Evolutionary conservation across 1,140 invertebrate species (phyloP).

Genomic region (Fragariocoptes setiger): DNA sequence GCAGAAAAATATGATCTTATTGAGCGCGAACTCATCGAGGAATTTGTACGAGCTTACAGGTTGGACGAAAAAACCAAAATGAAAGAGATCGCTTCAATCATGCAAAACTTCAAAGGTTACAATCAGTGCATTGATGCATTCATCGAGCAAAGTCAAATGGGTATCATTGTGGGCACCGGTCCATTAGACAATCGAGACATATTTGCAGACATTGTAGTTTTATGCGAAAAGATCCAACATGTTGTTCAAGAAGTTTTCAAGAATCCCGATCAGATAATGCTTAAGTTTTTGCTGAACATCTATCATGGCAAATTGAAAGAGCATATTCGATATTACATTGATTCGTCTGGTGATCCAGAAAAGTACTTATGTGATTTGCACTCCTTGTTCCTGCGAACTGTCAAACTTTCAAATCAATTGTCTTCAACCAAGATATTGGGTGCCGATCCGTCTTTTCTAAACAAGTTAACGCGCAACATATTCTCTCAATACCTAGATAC

Average conservation of each 20-base stretch:
- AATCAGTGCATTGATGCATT: slow-evolving; percentile 81
- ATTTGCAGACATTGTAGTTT: slow-evolving; percentile 56
- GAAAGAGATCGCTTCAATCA: slow-evolving; percentile 62
- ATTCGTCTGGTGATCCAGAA: slow-evolving; percentile 41
- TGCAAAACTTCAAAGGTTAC: slow-evolving; percentile 85
- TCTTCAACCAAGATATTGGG: slow-evolving; percentile 35
- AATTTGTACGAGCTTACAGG: slow-evolving; percentile 56
- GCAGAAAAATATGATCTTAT: slow-evolving; percentile 77
- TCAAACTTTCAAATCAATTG: slow-evolving; percentile 36
- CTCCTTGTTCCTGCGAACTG: slow-evolving; percentile 41
- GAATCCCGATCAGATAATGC: slow-evolving; percentile 90
- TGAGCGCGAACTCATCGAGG: slow-evolving; percentile 64
- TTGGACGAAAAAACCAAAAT: slow-evolving; percentile 50
- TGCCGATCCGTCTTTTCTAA: slow-evolving; percentile 40
- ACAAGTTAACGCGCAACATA: slow-evolving; percentile 45
- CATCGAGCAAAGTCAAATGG: slow-evolving; percentile 78
- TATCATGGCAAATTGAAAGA: slow-evolving; percentile 67
- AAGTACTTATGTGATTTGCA: slow-evolving; percentile 57
- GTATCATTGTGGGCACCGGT: slow-evolving; percentile 33
- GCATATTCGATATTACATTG: slow-evolving; percentile 33
- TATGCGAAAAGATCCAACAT: slow-evolving; percentile 58
- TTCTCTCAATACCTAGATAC: slow-evolving; percentile 43
- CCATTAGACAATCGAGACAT: slow-evolving; percentile 26
- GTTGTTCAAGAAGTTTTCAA: slow-evolving; percentile 71
- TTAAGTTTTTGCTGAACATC: slow-evolving; percentile 83